Evolutionary conservation across 2,888 invertebrate genomes (phyloP), one percentile per base, ranked within the genome.

Genomic region (Mythimna lalbum): DNA sequence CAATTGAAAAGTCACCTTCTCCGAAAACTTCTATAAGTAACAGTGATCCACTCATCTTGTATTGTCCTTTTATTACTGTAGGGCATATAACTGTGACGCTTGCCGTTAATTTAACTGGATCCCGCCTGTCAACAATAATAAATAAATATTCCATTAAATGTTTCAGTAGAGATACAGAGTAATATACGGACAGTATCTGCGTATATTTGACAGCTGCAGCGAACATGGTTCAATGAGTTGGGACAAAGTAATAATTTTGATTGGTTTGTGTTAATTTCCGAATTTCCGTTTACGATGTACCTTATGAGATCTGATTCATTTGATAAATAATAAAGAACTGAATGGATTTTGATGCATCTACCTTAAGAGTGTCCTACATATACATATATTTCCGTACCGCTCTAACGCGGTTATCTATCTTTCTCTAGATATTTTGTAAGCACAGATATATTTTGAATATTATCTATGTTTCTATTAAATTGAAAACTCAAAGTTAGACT

Each of bases 41-140:
- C 0, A 91, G 12, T 60, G 88, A 85, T 14, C 91, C 91, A 0
- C 57, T 57, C 1, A 87, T 60, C 0, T 21, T 73, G 67, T 90
- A 91, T 3, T 85, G 43, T 1, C 90, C 49, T 9, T 49, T 33
- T 17, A 56, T 21, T 23, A 9, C 56, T 2, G 89, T 31, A 0
- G 89, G 90, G 67, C 86, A 87, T 10, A 82, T 76, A 0, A 82
- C 0, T 4, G 64, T 73, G 3, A 90, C 0, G 1, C 62, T 67
- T 0, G 80, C 39, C 12, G 83, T 82, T 0, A 70, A 78, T 56
- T 86, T 76, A 6, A 67, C 72, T 1, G 73, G 19, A 31, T 69
- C 63, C n/a, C 84, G 86, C 12, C 89, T 90, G 81, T 60, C 80
- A 74, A 67, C 56, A 63, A 49, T 67, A 61, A 64, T 63, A 67